A percentile compares a stretch with the other conserved stretches of the same genome.
Conservation (phyloP, 1,140 invertebrate species). For the Ceratina calcarata region DNA sequence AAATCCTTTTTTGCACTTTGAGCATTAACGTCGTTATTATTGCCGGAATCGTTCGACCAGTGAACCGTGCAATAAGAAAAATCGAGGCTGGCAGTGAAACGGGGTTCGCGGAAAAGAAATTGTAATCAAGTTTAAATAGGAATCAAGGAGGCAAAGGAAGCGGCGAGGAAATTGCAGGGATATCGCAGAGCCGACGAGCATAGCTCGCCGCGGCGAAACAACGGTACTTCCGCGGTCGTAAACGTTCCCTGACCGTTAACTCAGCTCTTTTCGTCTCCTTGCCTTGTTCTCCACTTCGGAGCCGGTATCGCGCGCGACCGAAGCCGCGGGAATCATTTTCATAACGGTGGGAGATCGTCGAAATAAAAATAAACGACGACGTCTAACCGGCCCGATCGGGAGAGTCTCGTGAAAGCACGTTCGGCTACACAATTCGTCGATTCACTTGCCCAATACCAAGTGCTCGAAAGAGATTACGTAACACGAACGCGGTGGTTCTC, state of each 20-base stretch:
- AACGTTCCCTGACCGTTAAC: constrained; percentile 60
- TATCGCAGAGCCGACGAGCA: constrained; percentile 8
- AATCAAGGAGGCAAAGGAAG: neutral
- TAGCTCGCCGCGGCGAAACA: constrained; percentile 20
- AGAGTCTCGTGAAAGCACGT: neutral
- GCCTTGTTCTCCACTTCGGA: neutral
- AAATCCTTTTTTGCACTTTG: neutral
- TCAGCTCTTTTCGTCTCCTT: constrained; percentile 43
- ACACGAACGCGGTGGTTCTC: neutral
- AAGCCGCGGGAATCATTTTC: constrained; percentile 13
- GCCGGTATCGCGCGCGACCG: neutral
- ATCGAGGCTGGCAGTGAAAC: no score
- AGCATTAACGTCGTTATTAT: no score
- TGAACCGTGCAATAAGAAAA: no score
- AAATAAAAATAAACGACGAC: constrained; percentile 28
- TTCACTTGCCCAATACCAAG: constrained; percentile 23
- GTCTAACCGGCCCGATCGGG: neutral
- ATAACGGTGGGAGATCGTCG: neutral
- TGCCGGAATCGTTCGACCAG: no score
- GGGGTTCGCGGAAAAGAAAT: neutral
- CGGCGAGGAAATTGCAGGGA: constrained; percentile 2
- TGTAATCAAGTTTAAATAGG: neutral
- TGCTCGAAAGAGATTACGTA: constrained; percentile 14
- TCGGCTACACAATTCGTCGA: constrained; percentile 3
- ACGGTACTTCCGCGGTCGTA: constrained; percentile 59